Evolutionary conservation across 2,797 vertebrate genomes (phyloP).

Genomic region (Oreochromis grahami): DNA sequence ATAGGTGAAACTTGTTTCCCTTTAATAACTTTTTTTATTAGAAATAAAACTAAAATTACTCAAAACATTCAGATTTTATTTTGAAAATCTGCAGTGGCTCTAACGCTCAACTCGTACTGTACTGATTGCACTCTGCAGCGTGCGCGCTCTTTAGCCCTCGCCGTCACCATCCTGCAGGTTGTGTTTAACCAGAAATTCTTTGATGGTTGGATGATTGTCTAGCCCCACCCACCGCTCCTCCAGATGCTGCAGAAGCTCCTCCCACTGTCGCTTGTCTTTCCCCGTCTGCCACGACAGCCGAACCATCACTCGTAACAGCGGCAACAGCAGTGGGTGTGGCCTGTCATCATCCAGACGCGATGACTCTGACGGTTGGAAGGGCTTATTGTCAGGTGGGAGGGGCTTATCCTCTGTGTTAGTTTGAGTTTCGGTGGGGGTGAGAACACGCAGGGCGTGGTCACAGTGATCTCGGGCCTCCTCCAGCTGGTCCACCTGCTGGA

Average conservation of each 20-base stretch:
- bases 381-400: neutral
- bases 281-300: constrained; percentile 90
- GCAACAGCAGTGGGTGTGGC: constrained; percentile 80
- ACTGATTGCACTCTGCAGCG: neutral
- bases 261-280: constrained; percentile 86
- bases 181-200: constrained; percentile 86
- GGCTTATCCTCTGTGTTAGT: neutral
- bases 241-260: constrained; percentile 81
- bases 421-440: constrained; percentile 50
- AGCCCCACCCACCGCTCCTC: constrained; percentile 73
- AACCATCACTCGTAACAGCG: constrained; percentile 82
- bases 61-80: neutral
- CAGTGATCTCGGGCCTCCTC: constrained; percentile 84
- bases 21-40: fast-evolving
- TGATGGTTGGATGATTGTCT: constrained; percentile 80
- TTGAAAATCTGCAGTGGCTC: neutral
- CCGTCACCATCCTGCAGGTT: constrained; percentile 71
- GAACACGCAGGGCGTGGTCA: constrained; percentile 80
- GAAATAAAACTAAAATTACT: neutral
- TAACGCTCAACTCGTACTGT: fast-evolving
- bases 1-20: neutral
- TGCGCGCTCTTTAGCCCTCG: neutral
- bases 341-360: neutral
- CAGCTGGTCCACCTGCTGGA: constrained; percentile 87
- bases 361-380: neutral